A percentile compares a stretch with the other conserved stretches of the same genome.
Conservation (phyloP, 2,797 vertebrate species). For the Arctocebus calabarensis region DNA sequence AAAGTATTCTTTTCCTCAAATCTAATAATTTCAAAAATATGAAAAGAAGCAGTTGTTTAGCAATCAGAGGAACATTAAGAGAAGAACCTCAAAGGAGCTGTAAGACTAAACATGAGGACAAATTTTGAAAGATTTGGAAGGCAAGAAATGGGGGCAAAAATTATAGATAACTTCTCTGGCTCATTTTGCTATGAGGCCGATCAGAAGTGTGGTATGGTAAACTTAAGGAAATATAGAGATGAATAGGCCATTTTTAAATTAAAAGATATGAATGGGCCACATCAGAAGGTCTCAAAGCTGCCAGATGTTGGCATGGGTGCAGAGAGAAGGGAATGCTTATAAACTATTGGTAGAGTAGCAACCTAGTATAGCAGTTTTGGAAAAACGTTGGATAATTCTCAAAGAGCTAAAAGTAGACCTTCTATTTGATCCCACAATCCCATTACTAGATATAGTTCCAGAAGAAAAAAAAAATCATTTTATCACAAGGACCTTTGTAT, state of each 20-base stretch:
- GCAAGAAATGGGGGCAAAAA: neutral
- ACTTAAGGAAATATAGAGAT: neutral
- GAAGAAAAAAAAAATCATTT: too few species aligned
- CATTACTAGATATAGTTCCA: too few species aligned
- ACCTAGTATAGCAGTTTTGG: too few species aligned
- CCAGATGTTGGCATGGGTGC: too few species aligned
- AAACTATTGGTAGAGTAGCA: too few species aligned
- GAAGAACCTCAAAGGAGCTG: neutral
- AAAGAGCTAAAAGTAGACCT: too few species aligned
- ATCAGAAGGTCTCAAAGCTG: too few species aligned
- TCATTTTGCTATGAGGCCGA: neutral
- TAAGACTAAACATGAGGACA: neutral
- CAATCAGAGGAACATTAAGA: neutral
- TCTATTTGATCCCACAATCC: too few species aligned
- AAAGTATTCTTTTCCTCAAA: neutral
- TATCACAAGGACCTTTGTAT: too few species aligned
- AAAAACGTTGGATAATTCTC: too few species aligned
- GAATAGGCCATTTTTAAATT: neutral
- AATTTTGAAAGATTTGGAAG: neutral
- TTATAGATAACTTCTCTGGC: neutral
- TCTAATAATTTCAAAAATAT: neutral
- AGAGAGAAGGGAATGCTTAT: too few species aligned
- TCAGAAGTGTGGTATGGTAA: neutral
- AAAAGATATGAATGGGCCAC: neutral
- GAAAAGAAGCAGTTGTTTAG: neutral